These are phyloP conservation scores for Bombus consobrinus DNA, from an alignment of 1,140 invertebrate genomes.

Conservation along the genomic window DNA sequence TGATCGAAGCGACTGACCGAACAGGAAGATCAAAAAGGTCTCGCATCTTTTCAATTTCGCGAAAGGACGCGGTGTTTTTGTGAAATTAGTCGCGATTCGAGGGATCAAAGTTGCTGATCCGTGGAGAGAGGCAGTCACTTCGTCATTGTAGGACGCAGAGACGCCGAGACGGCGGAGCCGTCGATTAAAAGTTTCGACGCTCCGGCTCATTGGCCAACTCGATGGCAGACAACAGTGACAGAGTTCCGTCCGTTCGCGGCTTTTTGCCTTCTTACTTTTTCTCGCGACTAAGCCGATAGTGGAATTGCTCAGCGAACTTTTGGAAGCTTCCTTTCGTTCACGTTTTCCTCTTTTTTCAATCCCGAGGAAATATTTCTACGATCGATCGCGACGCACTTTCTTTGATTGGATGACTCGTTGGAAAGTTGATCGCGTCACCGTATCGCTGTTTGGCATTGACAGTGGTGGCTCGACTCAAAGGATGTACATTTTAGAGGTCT, in stretches of 20 bases:
- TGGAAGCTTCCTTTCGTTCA: slow-evolving; percentile 16
- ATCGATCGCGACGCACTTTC: not conserved
- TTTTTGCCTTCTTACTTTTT: slow-evolving; percentile 68
- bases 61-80: slow-evolving; percentile 34
- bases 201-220: slow-evolving; percentile 69
- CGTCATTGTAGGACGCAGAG: slow-evolving; percentile 24
- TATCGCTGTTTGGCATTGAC: too few relatives aligned
- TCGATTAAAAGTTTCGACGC: slow-evolving; percentile 79
- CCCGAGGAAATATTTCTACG: not conserved
- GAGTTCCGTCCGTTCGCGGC: slow-evolving; percentile 63
- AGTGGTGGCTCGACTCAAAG: too few relatives aligned
- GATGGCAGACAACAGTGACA: slow-evolving; percentile 72
- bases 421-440: too few relatives aligned
- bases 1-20: not conserved
- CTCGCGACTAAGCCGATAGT: slow-evolving; percentile 57
- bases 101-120: slow-evolving; percentile 33
- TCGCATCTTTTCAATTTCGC: slow-evolving; percentile 39
- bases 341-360: not conserved
- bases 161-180: slow-evolving; percentile 48
- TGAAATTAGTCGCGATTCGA: slow-evolving; percentile 24
- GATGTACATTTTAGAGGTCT: too few relatives aligned
- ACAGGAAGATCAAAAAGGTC: slow-evolving; percentile 29
- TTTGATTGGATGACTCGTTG: not conserved
- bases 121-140: slow-evolving; percentile 2
- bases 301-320: slow-evolving; percentile 48